A percentile compares a stretch with the other conserved stretches of the same genome.
Evolutionary conservation across 2,113 vertebrate genomes (phyloP).

Genomic region (Bubalus kerabau): DNA sequence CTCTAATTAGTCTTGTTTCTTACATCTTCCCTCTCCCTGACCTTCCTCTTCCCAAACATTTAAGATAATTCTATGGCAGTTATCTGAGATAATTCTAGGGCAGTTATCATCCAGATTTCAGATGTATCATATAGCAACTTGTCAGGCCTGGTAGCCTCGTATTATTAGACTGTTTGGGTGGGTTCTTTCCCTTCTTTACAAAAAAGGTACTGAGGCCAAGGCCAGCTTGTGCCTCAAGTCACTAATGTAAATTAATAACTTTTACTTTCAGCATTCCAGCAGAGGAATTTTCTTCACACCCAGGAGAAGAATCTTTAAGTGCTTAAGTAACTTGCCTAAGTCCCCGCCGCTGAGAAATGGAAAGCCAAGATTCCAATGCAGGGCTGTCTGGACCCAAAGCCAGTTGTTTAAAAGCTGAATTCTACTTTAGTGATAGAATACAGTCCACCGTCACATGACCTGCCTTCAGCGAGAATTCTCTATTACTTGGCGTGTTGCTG

Average conservation of each 20-base stretch:
- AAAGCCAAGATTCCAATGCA: background rate
- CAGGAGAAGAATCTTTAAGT: background rate
- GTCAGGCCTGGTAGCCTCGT: background rate
- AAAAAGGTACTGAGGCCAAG: background rate
- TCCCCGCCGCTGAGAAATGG: background rate
- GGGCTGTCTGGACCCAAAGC: background rate
- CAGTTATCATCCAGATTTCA: background rate
- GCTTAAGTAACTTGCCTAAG: background rate
- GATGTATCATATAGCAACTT: background rate
- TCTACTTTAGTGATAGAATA: background rate
- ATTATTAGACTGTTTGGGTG: background rate
- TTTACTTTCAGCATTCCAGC: background rate
- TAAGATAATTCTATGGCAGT: background rate
- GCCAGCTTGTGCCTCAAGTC: background rate
- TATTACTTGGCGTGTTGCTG: background rate
- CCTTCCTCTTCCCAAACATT: background rate
- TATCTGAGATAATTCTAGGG: background rate
- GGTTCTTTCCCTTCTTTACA: background rate
- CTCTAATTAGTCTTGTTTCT: background rate
- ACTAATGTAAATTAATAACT: background rate
- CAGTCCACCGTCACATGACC: background rate
- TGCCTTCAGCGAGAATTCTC: background rate
- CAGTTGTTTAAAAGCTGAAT: background rate
- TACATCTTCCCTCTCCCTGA: background rate
- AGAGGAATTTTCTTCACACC: background rate